These are phyloP conservation scores for Himalopsyche japonica DNA, from an alignment of 2,888 invertebrate genomes.

Conservation along the genomic window DNA sequence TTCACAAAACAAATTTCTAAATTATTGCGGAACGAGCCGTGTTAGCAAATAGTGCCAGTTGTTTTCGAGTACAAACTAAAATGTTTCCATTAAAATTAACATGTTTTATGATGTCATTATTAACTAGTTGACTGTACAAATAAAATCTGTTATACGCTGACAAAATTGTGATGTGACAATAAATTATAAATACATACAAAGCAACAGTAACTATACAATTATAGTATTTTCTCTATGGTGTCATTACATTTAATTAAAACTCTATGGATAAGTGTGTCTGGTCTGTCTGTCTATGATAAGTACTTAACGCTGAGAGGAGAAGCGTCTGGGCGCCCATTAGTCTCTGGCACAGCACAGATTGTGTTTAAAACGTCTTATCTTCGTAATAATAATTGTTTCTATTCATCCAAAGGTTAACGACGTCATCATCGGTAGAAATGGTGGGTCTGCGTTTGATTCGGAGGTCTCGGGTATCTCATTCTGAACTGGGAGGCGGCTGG, in stretches of 20 bases:
- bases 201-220: neutral
- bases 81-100: too few relatives aligned
- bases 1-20: too few relatives aligned
- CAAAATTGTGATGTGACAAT: too few relatives aligned
- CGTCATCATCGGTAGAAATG: constrained; percentile 1
- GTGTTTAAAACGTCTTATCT: neutral
- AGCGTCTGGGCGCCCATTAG: neutral
- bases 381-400: neutral
- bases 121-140: too few relatives aligned
- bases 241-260: neutral
- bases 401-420: neutral
- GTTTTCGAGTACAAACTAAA: too few relatives aligned
- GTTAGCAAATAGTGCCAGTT: too few relatives aligned
- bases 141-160: too few relatives aligned
- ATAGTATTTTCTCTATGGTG: neutral
- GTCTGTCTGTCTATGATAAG: neutral
- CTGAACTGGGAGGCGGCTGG: constrained; percentile 16
- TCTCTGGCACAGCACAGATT: neutral
- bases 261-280: neutral
- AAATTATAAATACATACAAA: neutral
- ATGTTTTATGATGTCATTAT: too few relatives aligned
- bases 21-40: too few relatives aligned
- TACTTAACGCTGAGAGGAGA: neutral
- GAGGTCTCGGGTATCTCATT: constrained; percentile 10
- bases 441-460: neutral